These are phyloP conservation scores for Nemapogon koenigi DNA, from an alignment of 2,888 invertebrate genomes.

Conservation along the genomic window DNA sequence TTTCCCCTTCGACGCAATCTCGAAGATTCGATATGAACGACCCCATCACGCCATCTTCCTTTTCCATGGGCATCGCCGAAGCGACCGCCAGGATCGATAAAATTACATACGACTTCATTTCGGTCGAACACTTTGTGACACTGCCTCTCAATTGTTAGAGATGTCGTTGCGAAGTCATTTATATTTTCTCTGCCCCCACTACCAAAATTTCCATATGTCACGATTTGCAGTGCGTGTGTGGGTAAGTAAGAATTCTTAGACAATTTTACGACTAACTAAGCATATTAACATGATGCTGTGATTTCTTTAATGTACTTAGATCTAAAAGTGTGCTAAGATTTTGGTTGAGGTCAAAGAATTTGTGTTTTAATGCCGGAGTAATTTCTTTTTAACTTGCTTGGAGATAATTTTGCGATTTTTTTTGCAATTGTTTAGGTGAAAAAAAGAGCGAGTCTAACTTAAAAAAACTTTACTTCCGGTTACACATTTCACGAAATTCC, in stretches of 20 bases:
- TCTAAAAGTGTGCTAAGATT: constrained; percentile 24
- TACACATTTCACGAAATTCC: too few relatives aligned
- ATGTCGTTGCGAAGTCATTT: constrained; percentile 39
- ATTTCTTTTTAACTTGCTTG: too few relatives aligned
- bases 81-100: constrained; percentile 37
- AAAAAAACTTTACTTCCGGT: too few relatives aligned
- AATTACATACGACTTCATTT: constrained; percentile 47
- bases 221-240: constrained; percentile 19
- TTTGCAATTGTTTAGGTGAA: too few relatives aligned
- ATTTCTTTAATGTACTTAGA: constrained; percentile 26
- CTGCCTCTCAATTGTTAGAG: constrained; percentile 49
- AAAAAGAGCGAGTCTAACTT: too few relatives aligned
- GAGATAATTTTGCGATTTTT: too few relatives aligned
- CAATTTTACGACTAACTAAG: constrained; percentile 14
- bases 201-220: constrained; percentile 46
- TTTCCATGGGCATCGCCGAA: constrained; percentile 41
- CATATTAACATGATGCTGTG: constrained; percentile 37
- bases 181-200: constrained; percentile 51
- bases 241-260: constrained; percentile 27
- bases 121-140: constrained; percentile 23
- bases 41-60: constrained; percentile 44
- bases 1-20: constrained; percentile 73
- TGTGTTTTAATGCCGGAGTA: constrained; percentile 6
- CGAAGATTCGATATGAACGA: constrained; percentile 56
- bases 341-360: constrained; percentile 7